Evolutionary conservation across 2,113 vertebrate species (phyloP), one percentile per base, ranked within the genome.

Genomic region (Labeo catla): DNA sequence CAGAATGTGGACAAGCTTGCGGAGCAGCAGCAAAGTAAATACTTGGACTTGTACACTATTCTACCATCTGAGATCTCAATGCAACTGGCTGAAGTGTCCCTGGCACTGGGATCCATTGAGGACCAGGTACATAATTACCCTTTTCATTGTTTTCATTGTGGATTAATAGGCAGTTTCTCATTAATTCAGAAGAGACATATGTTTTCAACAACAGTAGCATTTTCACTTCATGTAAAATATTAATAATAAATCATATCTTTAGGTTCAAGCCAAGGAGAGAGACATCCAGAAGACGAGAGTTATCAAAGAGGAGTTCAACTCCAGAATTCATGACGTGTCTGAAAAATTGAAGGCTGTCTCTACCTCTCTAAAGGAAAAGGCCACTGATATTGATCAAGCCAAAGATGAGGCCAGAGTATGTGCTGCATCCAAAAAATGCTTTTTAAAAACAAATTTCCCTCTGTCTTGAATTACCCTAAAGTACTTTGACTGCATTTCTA

Each of bases 51-150:
- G 83, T 96, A 95, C 88, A 95, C 97, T 0, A 95, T 89, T 10
- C 91, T 99, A 63, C 98, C 98, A 83, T 96, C 98, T 59, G 98
- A 99, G 88, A 94, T 99, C 74, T 98, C 98, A 85, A 96, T 98
- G 91, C 97, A 98, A 88, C 92, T 99, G 85, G 97, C 98, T 28
- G 97, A 99, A 91, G 95, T 97, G 85, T 94, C 96, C 0, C 89
- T 98, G 88, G 95, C 96, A 50, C 92, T 99, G 0, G 96, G 96
- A 34, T 97, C 95, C 12, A 94, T 96, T 68, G 96, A 98, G 87
- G 97, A 99, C 68, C 97, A 98, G 98, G 98, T 99, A 95, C 23
- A 16, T 34, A 70, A 76, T 52, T 15, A 28, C 6, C 19, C 2
- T 74, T 49, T 57, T 36, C 11, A 23, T 4, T 70, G 16, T 36